These are phyloP conservation scores for Proisotoma minuta DNA, from an alignment of 2,888 invertebrate genomes.

Conservation along the genomic window DNA sequence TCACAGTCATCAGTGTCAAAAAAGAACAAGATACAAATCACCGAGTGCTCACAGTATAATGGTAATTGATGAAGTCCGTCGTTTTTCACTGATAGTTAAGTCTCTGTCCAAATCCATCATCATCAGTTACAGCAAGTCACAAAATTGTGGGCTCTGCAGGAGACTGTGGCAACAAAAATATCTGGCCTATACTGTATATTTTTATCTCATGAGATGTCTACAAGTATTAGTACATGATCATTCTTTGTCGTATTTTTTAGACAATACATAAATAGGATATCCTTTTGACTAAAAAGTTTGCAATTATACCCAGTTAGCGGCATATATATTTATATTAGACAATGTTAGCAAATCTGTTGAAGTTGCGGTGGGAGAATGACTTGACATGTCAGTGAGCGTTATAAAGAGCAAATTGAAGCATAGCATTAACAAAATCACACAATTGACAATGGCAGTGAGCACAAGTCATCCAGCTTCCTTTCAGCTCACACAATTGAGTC, in stretches of 20 bases:
- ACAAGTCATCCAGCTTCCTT: not conserved
- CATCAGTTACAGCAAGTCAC: not conserved
- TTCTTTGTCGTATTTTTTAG: too few relatives aligned
- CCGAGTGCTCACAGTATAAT: constrained; percentile 5
- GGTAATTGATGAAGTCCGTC: constrained; percentile 3
- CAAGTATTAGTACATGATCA: too few relatives aligned
- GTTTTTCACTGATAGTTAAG: constrained; percentile 5
- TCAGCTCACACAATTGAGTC: not conserved
- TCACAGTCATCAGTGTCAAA: not conserved
- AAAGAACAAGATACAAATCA: constrained; percentile 1
- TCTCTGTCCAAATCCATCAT: not conserved
- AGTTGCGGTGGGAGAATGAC: constrained; percentile 20
- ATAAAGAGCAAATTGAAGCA: constrained; percentile 4
- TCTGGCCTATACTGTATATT: too few relatives aligned
- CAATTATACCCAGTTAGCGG: too few relatives aligned
- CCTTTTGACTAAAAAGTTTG: too few relatives aligned
- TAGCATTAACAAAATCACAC: not conserved
- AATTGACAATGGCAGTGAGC: not conserved
- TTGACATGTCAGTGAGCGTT: constrained; percentile 21
- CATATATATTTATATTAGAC: too few relatives aligned
- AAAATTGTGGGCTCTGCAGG: not conserved
- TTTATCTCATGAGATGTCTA: too few relatives aligned
- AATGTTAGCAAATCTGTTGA: too few relatives aligned
- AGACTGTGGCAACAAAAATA: too few relatives aligned
- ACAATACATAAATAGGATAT: too few relatives aligned